Base-by-base conservation (phyloP, 2,888 invertebrate species). In the Amphipoea lucens region DNA sequence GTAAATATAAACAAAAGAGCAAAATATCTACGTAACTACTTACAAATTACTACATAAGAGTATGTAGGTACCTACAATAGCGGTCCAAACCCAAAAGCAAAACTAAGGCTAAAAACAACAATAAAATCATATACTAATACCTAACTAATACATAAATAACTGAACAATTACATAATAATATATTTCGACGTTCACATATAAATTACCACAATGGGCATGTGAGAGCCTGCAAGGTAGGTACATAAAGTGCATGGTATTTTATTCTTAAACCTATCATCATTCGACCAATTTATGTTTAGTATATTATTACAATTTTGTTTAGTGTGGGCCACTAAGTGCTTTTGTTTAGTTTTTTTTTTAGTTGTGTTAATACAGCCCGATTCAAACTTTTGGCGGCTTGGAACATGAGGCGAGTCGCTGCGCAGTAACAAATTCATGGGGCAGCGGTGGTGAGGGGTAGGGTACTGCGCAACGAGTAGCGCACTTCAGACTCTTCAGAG, bases 241-340 rank as follows among this genome's bases (percentile, higher is more conserved):
- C 83, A 87, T 76, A 83, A 91, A 94, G 95, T 95, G 95, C 95
- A 95, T 95, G 95, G 95, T 94, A 94, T 94, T 91, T 93, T 94
- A 94, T 94, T 94, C 94, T 87, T 86, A 89, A 57, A 75, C 81
- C 83, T 79, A 72, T 82, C 74, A 70, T 83, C 62, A 79, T 70
- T 73, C 23, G 1, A 79, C 57, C 76, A 69, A 65, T 76, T 80
- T 60, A n/a, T 54, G 68, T 83, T 87, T 83, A 83, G 82, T 85
- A 80, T 78, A 70, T 84, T 89, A 83, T 82, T 82, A 82, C 73
- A 82, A 79, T 82, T 89, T 79, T 81, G 82, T 85, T 89, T 84
- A 87, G 88, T 89, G 83, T 86, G 85, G 85, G 86, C 85, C 29
- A 80, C 85, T 87, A 88, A 87, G 89, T 90, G 87, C 78, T 81